Evolutionary conservation across 2,113 vertebrate species (phyloP).

Genomic region (Urocynchramus pylzowi): DNA sequence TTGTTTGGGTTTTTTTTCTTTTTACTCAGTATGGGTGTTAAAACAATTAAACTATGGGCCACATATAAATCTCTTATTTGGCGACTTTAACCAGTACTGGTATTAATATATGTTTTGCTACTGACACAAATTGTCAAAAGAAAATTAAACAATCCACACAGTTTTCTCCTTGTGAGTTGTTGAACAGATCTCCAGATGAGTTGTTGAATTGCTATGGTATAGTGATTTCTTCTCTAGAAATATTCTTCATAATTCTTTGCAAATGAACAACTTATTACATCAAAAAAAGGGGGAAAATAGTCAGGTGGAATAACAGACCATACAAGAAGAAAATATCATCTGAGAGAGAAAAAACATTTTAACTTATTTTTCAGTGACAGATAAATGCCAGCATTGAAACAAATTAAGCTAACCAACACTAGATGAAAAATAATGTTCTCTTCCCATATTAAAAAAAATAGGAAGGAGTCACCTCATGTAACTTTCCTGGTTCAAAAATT

Average conservation of each 20-base stretch:
- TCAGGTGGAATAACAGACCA: not conserved
- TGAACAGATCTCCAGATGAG: not conserved
- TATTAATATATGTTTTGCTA: not conserved
- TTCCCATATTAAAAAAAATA: not conserved
- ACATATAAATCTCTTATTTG: not conserved
- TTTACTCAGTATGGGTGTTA: not conserved
- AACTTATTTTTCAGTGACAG: not conserved
- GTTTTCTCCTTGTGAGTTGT: not conserved
- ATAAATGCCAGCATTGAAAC: not conserved
- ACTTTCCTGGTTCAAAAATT: not conserved
- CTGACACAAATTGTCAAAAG: not conserved
- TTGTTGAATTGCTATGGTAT: not conserved
- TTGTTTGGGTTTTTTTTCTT: not conserved
- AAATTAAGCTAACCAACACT: not conserved
- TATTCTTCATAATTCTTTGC: not conserved
- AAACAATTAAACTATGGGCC: not conserved
- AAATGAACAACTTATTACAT: not conserved
- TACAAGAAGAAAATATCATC: rapidly evolving
- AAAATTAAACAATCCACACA: not conserved
- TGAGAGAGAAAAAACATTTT: not conserved
- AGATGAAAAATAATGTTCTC: not conserved
- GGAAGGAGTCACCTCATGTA: not conserved
- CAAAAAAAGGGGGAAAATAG: not conserved
- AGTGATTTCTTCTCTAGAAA: not conserved
- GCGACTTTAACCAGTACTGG: not conserved